A percentile compares a stretch with the other conserved stretches of the same genome.
phyloP scores from a whole-genome alignment of 1,140 invertebrate genomes.

The Sitodiplosis mosellana region DNA sequence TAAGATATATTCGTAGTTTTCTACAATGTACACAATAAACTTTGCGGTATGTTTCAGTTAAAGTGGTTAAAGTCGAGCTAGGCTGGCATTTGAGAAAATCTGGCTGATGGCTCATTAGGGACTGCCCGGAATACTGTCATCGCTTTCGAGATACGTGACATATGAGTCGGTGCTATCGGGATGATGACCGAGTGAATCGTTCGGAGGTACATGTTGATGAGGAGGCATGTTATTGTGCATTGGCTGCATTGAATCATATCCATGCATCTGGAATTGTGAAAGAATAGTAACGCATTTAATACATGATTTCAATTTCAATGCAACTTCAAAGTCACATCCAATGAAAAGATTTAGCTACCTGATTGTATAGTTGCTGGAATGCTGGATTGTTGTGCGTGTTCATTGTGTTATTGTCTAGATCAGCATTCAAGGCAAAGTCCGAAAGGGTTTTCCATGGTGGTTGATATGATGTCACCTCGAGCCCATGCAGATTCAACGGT shows the following conservation, averaged over 20 bases:
- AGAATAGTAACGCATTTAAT: slow-evolving; percentile 1
- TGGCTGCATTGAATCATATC: slow-evolving; percentile 48
- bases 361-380: slow-evolving; percentile 90
- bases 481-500: slow-evolving; percentile 61
- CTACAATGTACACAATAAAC: too few relatives aligned
- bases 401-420: slow-evolving; percentile 53
- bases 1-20: too few relatives aligned
- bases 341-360: slow-evolving; percentile 36
- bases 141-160: slow-evolving; percentile 76
- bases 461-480: slow-evolving; percentile 90
- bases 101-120: slow-evolving; percentile 36
- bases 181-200: slow-evolving; percentile 26
- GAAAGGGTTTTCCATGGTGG: slow-evolving; percentile 92
- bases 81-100: too few relatives aligned
- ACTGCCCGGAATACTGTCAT: slow-evolving; percentile 52
- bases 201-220: slow-evolving; percentile 16
- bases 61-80: too few relatives aligned
- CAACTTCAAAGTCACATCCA: neutral
- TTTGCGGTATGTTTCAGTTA: too few relatives aligned
- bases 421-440: slow-evolving; percentile 86
- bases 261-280: slow-evolving; percentile 56
- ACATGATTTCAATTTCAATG: slow-evolving; percentile 1
- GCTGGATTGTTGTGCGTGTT: slow-evolving; percentile 71
- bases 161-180: slow-evolving; percentile 73
- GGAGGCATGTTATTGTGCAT: slow-evolving; percentile 13